Evolutionary conservation across 2,888 invertebrate species (phyloP), one percentile per base, ranked within the genome.

Genomic region (Calameuta idolon): DNA sequence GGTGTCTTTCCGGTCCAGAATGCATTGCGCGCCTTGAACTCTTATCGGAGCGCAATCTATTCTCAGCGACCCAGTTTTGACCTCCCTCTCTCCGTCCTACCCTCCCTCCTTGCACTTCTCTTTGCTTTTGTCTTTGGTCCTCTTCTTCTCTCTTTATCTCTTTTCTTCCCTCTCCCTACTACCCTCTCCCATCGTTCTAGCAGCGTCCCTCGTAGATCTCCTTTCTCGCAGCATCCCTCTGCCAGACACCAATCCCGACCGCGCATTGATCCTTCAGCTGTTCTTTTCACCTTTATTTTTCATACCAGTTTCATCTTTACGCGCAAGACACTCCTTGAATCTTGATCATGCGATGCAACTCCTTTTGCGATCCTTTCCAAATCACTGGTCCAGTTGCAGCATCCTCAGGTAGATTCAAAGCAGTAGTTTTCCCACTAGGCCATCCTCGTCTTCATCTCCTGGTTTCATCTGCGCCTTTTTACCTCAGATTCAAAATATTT

Each of bases 41-140:
- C 82, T 82, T 81, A 81, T 82, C 82, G 68, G 55, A 71, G 74
- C 35, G 73, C 79, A 77, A 84, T 84, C 84, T 81, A 82, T 84
- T 84, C 82, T 79, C 77, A 76, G 35, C 78, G 76, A 55, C 79
- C 78, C 75, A 74, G 76, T 77, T 77, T 76, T 77, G 69, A 37
- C 69, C 40, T 69, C 73, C 75, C 76, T 77, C 69, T 33, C 69
- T 33, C 69, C n/a, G 31, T 34, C 75, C 33, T 71, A 73, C 73
- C 31, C 37, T 35, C 34, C 33, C 77, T 69, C n/a, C 40, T 31
- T n/a, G 55, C n/a, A 55, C 30, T 74, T 37, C 77, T 73, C 30
- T 69, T 77, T 40, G 75, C 75, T 74, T 71, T 77, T 79, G 40
- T 74, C 75, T 69, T 78, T 76, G 77, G 73, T 79, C 74, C 77